phyloP scores from a whole-genome alignment of 2,797 vertebrate species.

The Spheniscus humboldti region DNA sequence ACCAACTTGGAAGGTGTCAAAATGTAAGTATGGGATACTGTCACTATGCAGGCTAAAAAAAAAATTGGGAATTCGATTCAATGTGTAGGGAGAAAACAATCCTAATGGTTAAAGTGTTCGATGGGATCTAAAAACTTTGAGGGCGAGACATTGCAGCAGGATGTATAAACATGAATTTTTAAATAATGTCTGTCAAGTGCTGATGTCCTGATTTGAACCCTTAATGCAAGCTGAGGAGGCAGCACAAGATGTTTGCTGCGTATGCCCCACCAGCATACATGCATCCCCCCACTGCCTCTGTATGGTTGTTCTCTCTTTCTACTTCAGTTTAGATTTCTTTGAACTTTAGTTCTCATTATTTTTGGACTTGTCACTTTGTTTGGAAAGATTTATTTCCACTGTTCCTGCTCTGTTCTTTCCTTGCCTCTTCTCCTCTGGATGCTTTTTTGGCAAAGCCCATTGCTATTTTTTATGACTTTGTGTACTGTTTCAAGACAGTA shows the following conservation, averaged over 20 bases:
- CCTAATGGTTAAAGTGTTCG: background rate
- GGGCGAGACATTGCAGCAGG: background rate
- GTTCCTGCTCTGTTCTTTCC: constrained; percentile 70
- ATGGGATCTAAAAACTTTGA: background rate
- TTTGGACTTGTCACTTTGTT: constrained; percentile 74
- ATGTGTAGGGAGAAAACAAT: background rate
- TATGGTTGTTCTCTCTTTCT: constrained; percentile 39
- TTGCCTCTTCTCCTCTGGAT: constrained; percentile 59
- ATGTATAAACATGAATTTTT: background rate
- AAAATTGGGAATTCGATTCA: background rate
- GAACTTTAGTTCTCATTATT: constrained; percentile 77
- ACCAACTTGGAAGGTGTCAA: background rate
- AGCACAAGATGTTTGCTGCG: background rate
- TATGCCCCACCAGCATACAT: background rate
- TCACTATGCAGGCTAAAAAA: background rate
- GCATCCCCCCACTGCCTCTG: background rate
- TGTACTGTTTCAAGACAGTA: constrained; percentile 56
- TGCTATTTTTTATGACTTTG: constrained; percentile 54
- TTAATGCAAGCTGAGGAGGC: background rate
- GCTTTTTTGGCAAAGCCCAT: constrained; percentile 24
- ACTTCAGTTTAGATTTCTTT: constrained; percentile 72
- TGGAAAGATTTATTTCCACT: constrained; percentile 74
- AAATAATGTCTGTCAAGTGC: background rate
- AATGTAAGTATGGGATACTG: background rate
- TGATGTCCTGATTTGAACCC: constrained; percentile 70